Evolutionary conservation across 2,888 invertebrate genomes (phyloP), one percentile per base, ranked within the genome.

Genomic region (Troides helena): DNA sequence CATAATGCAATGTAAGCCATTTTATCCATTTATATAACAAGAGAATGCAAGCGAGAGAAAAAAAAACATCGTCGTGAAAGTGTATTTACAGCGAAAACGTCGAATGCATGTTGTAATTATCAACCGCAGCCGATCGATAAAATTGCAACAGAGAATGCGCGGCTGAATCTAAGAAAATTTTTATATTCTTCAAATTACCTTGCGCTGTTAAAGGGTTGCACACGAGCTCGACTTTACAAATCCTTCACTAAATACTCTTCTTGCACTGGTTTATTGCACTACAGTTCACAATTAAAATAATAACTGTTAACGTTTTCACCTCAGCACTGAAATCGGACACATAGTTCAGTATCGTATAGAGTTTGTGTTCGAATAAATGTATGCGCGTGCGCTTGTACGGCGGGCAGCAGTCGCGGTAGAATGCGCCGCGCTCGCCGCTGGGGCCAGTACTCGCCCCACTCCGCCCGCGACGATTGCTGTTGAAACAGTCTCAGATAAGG

Each of bases 401-500:
- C 85, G 80, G 77, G 73, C 79, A 79, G 79, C 80, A 77, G 76
- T 82, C 85, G 84, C 84, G 83, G 84, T 83, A 77, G 81, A 82
- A 80, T 87, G 82, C 85, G 82, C 79, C 85, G 82, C 89, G 87
- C 74, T 81, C 71, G 71, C 21, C 64, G 12, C 25, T 25, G 65
- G 78, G 74, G 77, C 72, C 74, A 71, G 76, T 71, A 77, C 73
- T 63, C 67, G 70, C 70, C 74, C 75, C 72, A 72, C 77, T 82
- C 89, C 90, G 89, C 89, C 88, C 89, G 85, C 85, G 84, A 77
- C 63, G 65, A 67, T 67, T 73, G 80, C 83, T 86, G 86, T 85
- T 78, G 83, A 84, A 87, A 86, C 84, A 76, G 81, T 80, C 82
- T 77, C 79, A 87, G 90, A 90, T 90, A 90, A 90, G 89, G 88